Evolutionary conservation across 1,140 invertebrate species (phyloP).

Genomic region (Tribolium castaneum): DNA sequence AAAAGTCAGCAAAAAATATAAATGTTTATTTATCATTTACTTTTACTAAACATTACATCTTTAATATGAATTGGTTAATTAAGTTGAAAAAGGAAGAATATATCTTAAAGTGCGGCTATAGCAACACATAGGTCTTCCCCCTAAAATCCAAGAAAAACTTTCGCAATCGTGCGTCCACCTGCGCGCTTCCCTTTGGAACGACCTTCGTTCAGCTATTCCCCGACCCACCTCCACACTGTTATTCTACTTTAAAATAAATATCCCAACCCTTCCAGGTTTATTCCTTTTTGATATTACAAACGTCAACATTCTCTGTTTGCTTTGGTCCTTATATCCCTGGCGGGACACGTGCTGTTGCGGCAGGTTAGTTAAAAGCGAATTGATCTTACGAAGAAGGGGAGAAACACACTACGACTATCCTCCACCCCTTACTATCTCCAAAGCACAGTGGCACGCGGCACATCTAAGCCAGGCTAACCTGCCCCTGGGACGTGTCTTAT

Average conservation of each 20-base stretch:
- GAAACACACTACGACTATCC: conserved; percentile 13
- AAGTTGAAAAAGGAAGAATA: no score
- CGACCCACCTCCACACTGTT: conserved; percentile 3
- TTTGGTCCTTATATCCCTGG: background rate
- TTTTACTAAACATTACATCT: no score
- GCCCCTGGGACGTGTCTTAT: conserved; percentile 50
- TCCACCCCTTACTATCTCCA: conserved; percentile 34
- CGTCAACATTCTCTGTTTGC: background rate
- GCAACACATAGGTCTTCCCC: background rate
- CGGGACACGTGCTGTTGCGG: conserved; percentile 22
- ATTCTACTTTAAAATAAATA: conserved; percentile 38
- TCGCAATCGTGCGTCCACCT: background rate
- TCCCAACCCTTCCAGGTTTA: conserved; percentile 4
- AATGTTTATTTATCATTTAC: no score
- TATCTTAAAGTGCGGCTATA: background rate
- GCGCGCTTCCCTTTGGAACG: background rate
- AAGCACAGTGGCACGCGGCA: conserved; percentile 43
- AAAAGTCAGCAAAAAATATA: no score
- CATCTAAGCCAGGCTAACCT: conserved; percentile 46
- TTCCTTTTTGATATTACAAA: conserved; percentile 26
- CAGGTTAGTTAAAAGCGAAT: conserved; percentile 25
- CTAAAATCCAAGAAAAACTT: background rate
- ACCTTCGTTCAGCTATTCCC: background rate
- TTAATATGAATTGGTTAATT: no score
- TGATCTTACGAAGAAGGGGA: conserved; percentile 26